Conservation (phyloP, 2,113 vertebrate species). For the Xiphophorus couchianus region DNA sequence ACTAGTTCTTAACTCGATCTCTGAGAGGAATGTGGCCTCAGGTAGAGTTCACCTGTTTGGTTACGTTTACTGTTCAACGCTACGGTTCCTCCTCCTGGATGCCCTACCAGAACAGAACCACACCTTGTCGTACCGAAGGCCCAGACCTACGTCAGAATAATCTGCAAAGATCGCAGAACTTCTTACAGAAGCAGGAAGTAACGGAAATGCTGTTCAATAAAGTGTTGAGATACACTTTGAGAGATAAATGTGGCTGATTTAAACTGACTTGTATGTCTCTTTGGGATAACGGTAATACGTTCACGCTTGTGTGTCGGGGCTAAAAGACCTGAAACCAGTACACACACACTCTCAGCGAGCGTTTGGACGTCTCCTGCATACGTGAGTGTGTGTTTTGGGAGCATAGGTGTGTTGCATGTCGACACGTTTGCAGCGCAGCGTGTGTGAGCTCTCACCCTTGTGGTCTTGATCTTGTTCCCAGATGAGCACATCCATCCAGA, state of each 20-base stretch:
- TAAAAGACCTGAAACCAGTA: background rate
- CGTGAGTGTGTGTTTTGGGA: background rate
- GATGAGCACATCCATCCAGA: slow-evolving; percentile 98
- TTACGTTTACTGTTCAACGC: slow-evolving; percentile 48
- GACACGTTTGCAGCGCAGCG: background rate
- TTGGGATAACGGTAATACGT: background rate
- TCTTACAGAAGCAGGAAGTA: slow-evolving; percentile 13
- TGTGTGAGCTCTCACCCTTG: slow-evolving; percentile 86
- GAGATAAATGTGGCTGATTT: background rate
- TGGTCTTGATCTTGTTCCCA: slow-evolving; percentile 98
- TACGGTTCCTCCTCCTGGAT: slow-evolving; percentile 21
- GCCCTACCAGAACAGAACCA: slow-evolving; percentile 14
- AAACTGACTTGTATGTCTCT: background rate
- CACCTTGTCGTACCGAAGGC: slow-evolving; percentile 17
- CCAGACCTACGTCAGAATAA: slow-evolving; percentile 4
- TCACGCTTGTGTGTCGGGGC: background rate
- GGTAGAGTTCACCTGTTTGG: slow-evolving; percentile 62
- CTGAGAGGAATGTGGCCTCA: slow-evolving; percentile 53
- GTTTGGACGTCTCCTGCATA: background rate
- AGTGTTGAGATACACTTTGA: slow-evolving; percentile 2
- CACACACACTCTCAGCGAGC: background rate
- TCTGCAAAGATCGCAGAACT: background rate
- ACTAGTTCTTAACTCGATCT: slow-evolving; percentile 56
- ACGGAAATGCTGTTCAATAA: background rate
- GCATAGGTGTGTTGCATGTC: background rate